These are phyloP conservation scores for Acarapis woodi DNA, from an alignment of 1,140 invertebrate genomes.

Conservation along the genomic window DNA sequence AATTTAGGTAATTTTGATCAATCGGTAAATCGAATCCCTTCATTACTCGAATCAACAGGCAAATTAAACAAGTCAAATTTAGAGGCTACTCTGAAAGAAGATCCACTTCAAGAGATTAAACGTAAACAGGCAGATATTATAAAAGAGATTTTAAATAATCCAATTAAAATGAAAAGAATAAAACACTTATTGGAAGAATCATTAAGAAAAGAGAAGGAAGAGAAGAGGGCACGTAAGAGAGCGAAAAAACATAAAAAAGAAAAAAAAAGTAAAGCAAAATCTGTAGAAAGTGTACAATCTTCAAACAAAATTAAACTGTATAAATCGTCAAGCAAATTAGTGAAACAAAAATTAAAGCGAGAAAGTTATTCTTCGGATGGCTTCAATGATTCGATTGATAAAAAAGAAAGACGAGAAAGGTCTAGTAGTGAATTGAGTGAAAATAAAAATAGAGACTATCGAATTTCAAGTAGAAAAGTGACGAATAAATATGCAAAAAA, in stretches of 20 bases:
- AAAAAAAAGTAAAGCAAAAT: constrained; percentile 12
- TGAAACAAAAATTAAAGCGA: too few species aligned
- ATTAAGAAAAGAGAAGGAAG: neutral
- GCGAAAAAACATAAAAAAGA: constrained; percentile 12
- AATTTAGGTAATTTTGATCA: constrained; percentile 8
- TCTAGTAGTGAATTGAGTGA: too few species aligned
- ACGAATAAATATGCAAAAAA: too few species aligned
- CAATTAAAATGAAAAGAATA: constrained; percentile 54
- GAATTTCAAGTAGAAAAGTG: too few species aligned
- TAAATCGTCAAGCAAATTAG: too few species aligned
- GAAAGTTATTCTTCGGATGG: too few species aligned
- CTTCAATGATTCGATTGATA: too few species aligned
- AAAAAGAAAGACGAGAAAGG: too few species aligned
- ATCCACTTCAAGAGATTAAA: constrained; percentile 55
- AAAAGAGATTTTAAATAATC: constrained; percentile 50
- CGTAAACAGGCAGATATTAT: constrained; percentile 51
- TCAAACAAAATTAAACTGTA: constrained; percentile 1
- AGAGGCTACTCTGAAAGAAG: constrained; percentile 52
- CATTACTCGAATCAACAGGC: constrained; percentile 27
- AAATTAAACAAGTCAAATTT: constrained; percentile 20
- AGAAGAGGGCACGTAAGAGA: constrained; percentile 5
- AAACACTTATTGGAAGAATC: constrained; percentile 29
- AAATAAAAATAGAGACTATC: too few species aligned
- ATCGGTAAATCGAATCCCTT: constrained; percentile 26
- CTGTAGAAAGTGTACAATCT: constrained; percentile 9